Base-by-base conservation (phyloP, 2,113 vertebrate genomes). In the Pagrus major region DNA sequence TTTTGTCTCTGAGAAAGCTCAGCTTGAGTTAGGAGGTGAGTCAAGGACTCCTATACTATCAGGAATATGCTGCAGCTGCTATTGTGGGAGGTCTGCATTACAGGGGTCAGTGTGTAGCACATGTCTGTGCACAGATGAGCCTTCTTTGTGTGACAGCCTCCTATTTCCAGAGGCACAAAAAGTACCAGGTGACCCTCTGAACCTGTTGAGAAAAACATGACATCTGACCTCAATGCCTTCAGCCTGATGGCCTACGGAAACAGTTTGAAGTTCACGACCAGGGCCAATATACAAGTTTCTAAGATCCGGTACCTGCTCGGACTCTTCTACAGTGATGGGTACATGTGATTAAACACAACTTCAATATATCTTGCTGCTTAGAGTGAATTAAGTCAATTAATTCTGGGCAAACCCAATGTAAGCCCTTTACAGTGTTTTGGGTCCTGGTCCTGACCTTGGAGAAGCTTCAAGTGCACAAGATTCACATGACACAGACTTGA, bases 221-320 rank as follows among this genome's bases (percentile, higher is more conserved):
- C 90, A 76, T 82, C 79, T 93, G 90, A 91, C 89, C 90, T 75
- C 77, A 15, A 46, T 39, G 79, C 83, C 85, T 87, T 85, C 23
- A 71, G 84, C 86, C 73, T 41, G 72, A 76, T 79, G 81, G 80
- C 79, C 85, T 67, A 39, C 83, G 83, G 73, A 88, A 76, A 71
- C 67, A 51, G 73, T 79, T 76, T 86, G 90, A 92, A 94, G 91
- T 92, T 93, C 93, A 93, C 37, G 90, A 90, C 67, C 90, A 93
- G 86, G 71, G 71, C 77, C 52, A 15, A 63, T 68, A 72, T 67
- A 14, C 55, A 49, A 1, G 29, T 75, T 35, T 51, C 46, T 52
- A 14, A 44, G 67, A 46, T 27, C 21, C 2, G 12, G 23, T 60
- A 31, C 21, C 33, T 25, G 47, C 42, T 68, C 33, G 3, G 11